These are phyloP conservation scores for Eospalax fontanierii DNA, from an alignment of 2,797 vertebrate genomes.

Conservation along the genomic window DNA sequence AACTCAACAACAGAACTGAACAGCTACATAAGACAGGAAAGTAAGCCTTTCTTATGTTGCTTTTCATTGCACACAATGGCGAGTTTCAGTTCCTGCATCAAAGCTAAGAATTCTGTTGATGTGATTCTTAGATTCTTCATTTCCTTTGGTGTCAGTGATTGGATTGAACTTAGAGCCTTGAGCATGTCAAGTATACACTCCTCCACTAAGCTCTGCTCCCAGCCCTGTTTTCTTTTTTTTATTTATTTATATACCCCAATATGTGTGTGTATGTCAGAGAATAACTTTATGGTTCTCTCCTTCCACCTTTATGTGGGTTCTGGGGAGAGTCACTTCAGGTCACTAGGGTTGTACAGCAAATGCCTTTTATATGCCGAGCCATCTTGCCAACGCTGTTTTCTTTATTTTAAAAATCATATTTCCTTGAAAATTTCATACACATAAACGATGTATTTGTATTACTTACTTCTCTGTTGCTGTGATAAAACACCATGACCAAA, in stretches of 20 bases:
- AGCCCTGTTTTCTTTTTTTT: not conserved
- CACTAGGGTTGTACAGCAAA: not conserved
- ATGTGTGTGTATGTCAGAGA: not conserved
- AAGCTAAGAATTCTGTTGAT: constrained; percentile 12
- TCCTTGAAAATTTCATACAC: too few species aligned
- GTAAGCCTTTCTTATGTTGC: constrained; percentile 8
- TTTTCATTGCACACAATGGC: constrained; percentile 13
- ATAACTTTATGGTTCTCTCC: not conserved
- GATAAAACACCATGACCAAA: too few species aligned
- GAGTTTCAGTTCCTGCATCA: constrained; percentile 27
- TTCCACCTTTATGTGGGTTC: not conserved
- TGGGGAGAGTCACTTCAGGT: not conserved
- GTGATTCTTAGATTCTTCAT: constrained; percentile 16
- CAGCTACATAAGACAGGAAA: not conserved
- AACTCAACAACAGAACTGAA: constrained; percentile 50
- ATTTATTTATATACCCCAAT: not conserved
- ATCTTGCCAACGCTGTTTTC: too few species aligned
- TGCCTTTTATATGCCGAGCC: too few species aligned
- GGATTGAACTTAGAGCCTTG: not conserved
- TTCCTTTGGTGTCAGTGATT: not conserved
- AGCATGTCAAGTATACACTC: not conserved
- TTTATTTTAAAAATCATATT: too few species aligned
- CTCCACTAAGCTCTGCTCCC: not conserved
- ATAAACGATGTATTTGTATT: too few species aligned
- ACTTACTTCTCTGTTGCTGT: too few species aligned